Percentiles rank a stretch among this genome's conserved stretches.
These are phyloP conservation scores for Gymnopithys bicolor DNA, from an alignment of 2,797 vertebrate genomes.

Conservation along the genomic window DNA sequence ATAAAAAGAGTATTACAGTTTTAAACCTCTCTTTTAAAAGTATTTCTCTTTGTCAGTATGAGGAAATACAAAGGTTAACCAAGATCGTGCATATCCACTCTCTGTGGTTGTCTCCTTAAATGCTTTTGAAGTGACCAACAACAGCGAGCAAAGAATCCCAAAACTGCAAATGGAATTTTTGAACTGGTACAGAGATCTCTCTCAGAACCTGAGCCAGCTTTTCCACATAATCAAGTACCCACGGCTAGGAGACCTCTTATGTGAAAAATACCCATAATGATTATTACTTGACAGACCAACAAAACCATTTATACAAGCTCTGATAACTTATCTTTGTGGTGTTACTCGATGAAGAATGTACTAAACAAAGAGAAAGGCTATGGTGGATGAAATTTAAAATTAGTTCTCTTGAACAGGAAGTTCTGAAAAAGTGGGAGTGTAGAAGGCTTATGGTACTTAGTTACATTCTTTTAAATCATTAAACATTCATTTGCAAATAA, in stretches of 20 bases:
- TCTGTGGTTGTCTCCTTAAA: neutral
- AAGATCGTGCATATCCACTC: neutral
- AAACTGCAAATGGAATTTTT: neutral
- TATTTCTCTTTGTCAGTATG: neutral
- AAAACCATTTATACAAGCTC: neutral
- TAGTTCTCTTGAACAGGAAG: neutral
- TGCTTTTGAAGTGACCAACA: neutral
- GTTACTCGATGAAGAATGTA: neutral
- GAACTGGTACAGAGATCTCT: neutral
- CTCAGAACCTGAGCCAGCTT: neutral
- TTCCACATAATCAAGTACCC: neutral
- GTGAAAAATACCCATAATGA: neutral
- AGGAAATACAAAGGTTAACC: neutral
- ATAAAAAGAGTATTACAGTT: neutral
- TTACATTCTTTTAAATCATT: neutral
- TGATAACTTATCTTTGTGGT: neutral
- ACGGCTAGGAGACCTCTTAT: neutral
- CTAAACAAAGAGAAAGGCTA: neutral
- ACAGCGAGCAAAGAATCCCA: neutral
- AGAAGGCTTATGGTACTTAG: neutral
- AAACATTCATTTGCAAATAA: neutral
- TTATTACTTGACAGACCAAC: neutral
- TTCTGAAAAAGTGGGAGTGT: neutral
- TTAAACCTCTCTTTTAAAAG: neutral
- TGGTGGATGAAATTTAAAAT: neutral